Conservation (phyloP, 2,888 invertebrate genomes). For the Ctena decussata region DNA sequence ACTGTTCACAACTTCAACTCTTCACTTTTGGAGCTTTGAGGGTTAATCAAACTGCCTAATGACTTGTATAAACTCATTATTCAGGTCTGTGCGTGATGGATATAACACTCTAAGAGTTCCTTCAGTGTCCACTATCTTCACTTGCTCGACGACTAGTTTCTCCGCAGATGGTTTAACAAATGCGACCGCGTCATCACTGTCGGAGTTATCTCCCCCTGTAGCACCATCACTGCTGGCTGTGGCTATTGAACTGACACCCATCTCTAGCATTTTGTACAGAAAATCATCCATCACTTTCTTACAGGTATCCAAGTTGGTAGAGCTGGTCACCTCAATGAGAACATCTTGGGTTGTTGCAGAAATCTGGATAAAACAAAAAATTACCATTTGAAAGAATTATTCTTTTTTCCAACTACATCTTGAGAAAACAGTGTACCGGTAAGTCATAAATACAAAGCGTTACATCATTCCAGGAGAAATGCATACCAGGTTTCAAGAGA, state of each 20-base stretch:
- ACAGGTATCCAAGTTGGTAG: conserved; percentile 90
- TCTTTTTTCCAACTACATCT: too few species aligned
- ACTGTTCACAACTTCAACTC: too few species aligned
- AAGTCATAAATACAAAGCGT: too few species aligned
- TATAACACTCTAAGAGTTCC: conserved; percentile 92
- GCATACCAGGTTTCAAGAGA: too few species aligned
- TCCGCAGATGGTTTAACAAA: conserved; percentile 68
- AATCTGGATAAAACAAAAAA: conserved; percentile 88
- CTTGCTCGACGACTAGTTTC: conserved; percentile 89
- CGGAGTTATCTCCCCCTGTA: conserved; percentile 41
- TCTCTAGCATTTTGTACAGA: conserved; percentile 90
- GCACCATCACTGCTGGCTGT: conserved; percentile 70
- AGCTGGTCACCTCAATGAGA: conserved; percentile 93
- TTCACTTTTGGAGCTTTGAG: background rate
- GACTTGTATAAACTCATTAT: conserved; percentile 72
- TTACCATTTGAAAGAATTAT: too few species aligned
- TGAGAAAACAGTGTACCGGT: too few species aligned
- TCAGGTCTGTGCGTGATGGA: conserved; percentile 92
- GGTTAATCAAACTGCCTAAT: conserved; percentile 58
- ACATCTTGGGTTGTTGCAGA: conserved; percentile 90
- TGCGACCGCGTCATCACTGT: conserved; percentile 49
- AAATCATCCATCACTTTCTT: conserved; percentile 90
- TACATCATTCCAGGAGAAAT: too few species aligned
- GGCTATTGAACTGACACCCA: conserved; percentile 77
- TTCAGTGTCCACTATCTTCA: conserved; percentile 91